phyloP scores from a whole-genome alignment of 2,113 vertebrate genomes.

The Rhizomys pruinosus region DNA sequence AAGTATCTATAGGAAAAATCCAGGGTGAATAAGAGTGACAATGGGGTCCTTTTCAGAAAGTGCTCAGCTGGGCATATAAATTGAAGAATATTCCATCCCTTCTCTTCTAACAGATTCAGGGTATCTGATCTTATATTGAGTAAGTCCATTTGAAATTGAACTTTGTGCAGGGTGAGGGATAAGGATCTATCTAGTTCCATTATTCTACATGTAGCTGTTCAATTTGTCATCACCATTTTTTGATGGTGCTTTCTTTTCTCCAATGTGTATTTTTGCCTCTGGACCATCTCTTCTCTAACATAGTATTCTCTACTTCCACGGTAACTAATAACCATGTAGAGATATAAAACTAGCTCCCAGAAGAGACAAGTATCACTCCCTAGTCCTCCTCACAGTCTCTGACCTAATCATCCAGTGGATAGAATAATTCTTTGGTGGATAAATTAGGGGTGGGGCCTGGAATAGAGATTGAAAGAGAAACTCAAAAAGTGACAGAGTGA shows the following conservation, averaged over 20 bases:
- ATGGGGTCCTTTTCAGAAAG: not conserved
- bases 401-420: not conserved
- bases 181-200: too few species aligned
- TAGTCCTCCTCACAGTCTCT: not conserved
- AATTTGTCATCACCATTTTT: not conserved
- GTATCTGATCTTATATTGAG: not conserved
- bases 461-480: not conserved
- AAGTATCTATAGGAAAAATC: not conserved
- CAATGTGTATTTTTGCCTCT: not conserved
- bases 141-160: not conserved
- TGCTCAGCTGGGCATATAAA: not conserved
- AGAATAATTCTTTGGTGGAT: not conserved
- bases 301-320: not conserved
- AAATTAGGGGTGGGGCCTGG: not conserved
- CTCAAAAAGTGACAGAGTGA: not conserved
- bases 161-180: not conserved
- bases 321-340: not conserved
- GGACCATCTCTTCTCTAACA: not conserved
- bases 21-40: not conserved
- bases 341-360: not conserved
- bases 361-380: not conserved
- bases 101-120: not conserved
- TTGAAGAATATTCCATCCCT: not conserved
- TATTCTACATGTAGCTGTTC: not conserved
- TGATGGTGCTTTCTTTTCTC: not conserved